These are phyloP conservation scores for Helostoma temminkii DNA, from an alignment of 2,797 vertebrate genomes.

Conservation along the genomic window DNA sequence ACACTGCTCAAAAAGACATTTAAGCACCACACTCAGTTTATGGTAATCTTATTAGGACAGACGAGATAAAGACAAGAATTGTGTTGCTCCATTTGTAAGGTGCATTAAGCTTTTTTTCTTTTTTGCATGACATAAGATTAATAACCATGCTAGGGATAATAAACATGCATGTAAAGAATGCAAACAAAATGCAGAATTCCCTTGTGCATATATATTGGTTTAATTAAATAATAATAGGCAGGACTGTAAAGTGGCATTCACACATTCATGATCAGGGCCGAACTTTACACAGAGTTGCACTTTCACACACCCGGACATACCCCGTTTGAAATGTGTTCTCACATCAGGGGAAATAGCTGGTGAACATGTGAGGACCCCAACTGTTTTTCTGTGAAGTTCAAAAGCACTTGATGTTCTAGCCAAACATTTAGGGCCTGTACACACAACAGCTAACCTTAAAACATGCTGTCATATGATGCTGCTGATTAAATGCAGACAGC, in stretches of 20 bases:
- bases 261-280: too few relatives aligned
- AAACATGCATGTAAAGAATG: not conserved
- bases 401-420: conserved; percentile 31
- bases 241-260: too few relatives aligned
- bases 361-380: not conserved
- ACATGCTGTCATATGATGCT: not conserved
- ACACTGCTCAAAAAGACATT: not conserved
- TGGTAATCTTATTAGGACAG: conserved; percentile 19
- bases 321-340: too few relatives aligned
- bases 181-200: not conserved
- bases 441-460: conserved; percentile 14
- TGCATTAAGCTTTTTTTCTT: too few relatives aligned
- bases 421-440: conserved; percentile 38
- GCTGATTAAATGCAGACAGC: conserved; percentile 7
- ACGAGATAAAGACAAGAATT: not conserved
- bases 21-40: conserved; percentile 24
- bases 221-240: not conserved
- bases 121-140: too few relatives aligned
- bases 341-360: too few relatives aligned
- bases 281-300: too few relatives aligned
- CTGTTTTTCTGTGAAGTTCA: conserved; percentile 14
- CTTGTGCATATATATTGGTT: not conserved
- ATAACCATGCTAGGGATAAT: not conserved
- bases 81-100: not conserved
- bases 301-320: too few relatives aligned